Conservation (phyloP, 1,140 invertebrate species). For the Hyphantria cunea region DNA sequence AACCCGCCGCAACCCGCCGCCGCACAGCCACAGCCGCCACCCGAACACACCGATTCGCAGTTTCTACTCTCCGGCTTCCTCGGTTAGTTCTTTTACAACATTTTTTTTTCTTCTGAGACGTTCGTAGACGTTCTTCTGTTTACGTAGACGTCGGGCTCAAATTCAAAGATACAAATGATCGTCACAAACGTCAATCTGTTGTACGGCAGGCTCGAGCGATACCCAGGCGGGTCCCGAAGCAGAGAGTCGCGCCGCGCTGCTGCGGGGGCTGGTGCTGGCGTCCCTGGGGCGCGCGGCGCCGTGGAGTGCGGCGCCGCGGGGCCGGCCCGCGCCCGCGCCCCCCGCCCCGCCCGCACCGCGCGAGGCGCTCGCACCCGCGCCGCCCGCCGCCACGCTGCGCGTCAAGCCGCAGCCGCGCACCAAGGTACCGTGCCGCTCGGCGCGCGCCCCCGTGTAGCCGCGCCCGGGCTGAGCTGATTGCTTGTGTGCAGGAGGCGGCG, state of each 20-base stretch:
- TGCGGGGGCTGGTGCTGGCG: conserved; percentile 65
- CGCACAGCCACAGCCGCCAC: conserved; percentile 46
- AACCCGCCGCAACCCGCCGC: conserved; percentile 38
- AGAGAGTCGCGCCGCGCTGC: conserved; percentile 61
- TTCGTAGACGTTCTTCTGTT: no score
- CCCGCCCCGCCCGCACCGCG: conserved; percentile 29
- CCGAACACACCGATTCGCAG: conserved; percentile 56
- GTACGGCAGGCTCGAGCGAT: conserved; percentile 40
- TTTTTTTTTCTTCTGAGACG: neutral
- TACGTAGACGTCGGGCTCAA: no score
- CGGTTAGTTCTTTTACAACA: conserved; percentile 34
- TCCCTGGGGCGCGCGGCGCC: conserved; percentile 54
- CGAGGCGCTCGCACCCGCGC: conserved; percentile 35
- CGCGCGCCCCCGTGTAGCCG: conserved; percentile 40
- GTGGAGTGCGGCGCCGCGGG: conserved; percentile 31
- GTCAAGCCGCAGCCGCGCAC: conserved; percentile 60
- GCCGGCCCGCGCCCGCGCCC: conserved; percentile 45
- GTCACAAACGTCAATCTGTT: no score
- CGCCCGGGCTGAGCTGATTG: conserved; percentile 30
- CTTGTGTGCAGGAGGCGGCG: conserved; percentile 52
- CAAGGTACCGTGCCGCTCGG: conserved; percentile 51
- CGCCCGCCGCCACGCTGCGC: conserved; percentile 45
- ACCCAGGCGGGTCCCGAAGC: conserved; percentile 45
- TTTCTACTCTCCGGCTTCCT: conserved; percentile 68
- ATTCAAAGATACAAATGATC: no score